phyloP scores from a whole-genome alignment of 1,140 invertebrate species.

The Hypsibius dujardini region DNA sequence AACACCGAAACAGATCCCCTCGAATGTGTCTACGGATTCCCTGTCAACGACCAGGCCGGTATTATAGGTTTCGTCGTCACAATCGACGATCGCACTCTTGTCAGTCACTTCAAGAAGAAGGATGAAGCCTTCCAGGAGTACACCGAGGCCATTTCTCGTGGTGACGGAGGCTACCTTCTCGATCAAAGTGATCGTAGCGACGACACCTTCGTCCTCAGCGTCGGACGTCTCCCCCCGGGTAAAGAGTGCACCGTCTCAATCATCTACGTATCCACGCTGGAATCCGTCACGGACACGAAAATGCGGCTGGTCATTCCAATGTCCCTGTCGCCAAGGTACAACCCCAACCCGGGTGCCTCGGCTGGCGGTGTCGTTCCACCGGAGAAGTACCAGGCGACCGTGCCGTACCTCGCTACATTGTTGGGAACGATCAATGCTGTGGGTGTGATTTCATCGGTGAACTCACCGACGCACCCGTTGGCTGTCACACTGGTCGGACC shows the following conservation, averaged over 20 bases:
- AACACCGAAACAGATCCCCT: background rate
- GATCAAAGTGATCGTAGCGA: background rate
- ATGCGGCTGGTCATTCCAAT: background rate
- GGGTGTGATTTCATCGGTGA: background rate
- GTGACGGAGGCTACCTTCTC: background rate
- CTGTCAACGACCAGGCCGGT: background rate
- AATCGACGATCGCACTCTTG: background rate
- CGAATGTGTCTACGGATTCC: constrained; percentile 1
- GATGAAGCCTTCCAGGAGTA: constrained; percentile 1
- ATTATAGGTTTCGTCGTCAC: background rate
- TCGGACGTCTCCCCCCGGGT: background rate
- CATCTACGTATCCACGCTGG: background rate
- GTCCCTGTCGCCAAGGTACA: background rate
- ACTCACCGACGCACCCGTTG: background rate
- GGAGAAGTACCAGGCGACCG: background rate
- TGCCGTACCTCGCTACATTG: background rate
- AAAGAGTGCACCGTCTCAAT: background rate
- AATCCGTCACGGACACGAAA: background rate
- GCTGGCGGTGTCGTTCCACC: background rate
- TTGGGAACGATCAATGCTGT: background rate
- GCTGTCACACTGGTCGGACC: background rate
- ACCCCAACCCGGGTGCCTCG: background rate
- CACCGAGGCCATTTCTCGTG: background rate
- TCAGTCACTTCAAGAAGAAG: background rate
- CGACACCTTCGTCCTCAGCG: background rate